These are phyloP conservation scores for Chloroclysta siterata DNA, from an alignment of 2,888 invertebrate genomes.

Conservation along the genomic window DNA sequence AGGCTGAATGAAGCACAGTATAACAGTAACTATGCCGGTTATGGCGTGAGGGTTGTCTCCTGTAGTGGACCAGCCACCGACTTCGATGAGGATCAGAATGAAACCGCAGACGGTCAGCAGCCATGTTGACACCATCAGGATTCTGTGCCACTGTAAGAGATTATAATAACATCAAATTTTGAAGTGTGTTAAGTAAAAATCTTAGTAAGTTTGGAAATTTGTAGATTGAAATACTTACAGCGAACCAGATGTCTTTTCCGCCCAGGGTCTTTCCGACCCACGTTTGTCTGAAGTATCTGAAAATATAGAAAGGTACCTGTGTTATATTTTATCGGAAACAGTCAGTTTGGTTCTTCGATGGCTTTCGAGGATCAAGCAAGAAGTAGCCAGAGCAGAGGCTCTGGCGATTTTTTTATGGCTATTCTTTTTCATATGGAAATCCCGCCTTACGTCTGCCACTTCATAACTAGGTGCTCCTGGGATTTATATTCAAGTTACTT, in stretches of 20 bases:
- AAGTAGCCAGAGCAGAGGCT: no score
- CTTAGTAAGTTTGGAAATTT: not conserved
- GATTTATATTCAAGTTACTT: no score
- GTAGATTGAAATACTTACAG: conserved; percentile 85
- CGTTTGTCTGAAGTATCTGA: conserved; percentile 93
- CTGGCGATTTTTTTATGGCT: no score
- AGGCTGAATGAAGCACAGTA: conserved; percentile 93
- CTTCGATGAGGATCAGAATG: conserved; percentile 92
- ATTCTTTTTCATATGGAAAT: no score
- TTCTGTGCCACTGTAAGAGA: conserved; percentile 91
- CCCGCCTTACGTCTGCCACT: no score
- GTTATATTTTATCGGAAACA: not conserved
- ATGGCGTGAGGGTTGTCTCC: conserved; percentile 93
- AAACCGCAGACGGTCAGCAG: conserved; percentile 90
- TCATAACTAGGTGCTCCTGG: no score
- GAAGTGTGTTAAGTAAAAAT: not conserved
- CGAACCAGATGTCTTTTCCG: conserved; percentile 97
- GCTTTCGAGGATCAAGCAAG: not conserved
- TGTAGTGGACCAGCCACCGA: conserved; percentile 89
- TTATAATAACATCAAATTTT: conserved; percentile 3
- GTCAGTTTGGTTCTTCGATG: no score
- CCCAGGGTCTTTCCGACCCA: conserved; percentile 93
- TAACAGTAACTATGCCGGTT: conserved; percentile 90
- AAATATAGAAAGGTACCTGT: conserved; percentile 29
- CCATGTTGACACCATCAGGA: conserved; percentile 94